Percentiles rank a stretch among this genome's conserved stretches.
phyloP scores from a whole-genome alignment of 2,113 vertebrate genomes.

The Nothocercus julius region DNA sequence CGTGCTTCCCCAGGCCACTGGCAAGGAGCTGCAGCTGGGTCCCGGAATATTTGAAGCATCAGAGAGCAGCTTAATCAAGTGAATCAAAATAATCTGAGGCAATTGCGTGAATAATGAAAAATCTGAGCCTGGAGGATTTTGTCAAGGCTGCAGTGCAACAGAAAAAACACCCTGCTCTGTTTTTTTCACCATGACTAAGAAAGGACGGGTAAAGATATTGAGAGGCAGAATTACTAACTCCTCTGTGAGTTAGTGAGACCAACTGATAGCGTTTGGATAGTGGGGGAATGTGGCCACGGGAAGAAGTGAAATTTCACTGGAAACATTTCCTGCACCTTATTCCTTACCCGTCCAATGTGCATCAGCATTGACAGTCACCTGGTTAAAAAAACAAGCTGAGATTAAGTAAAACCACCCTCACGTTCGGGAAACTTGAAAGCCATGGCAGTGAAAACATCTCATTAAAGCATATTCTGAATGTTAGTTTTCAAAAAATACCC shows the following conservation, averaged over 20 bases:
- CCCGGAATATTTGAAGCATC: not conserved
- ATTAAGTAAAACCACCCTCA: not conserved
- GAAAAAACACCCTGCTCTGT: not conserved
- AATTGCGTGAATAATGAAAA: rapidly evolving
- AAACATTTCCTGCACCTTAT: not conserved
- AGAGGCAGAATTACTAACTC: not conserved
- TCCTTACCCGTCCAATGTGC: not conserved
- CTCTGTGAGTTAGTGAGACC: not conserved
- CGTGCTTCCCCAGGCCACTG: not conserved
- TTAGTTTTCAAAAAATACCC: not conserved
- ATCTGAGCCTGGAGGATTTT: not conserved
- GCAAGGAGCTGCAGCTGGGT: rapidly evolving
- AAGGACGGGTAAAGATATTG: not conserved
- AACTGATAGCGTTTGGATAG: not conserved
- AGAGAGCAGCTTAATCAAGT: not conserved
- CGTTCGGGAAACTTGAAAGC: not conserved
- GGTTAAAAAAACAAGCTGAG: not conserved
- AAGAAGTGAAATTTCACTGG: not conserved
- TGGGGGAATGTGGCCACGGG: not conserved
- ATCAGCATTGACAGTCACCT: not conserved
- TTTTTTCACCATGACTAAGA: not conserved
- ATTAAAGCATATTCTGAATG: not conserved
- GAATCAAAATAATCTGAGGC: rapidly evolving
- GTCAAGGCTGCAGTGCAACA: not conserved
- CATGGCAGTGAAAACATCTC: not conserved